These are phyloP conservation scores for Rutilus rutilus DNA, from an alignment of 2,113 vertebrate species.

Conservation along the genomic window DNA sequence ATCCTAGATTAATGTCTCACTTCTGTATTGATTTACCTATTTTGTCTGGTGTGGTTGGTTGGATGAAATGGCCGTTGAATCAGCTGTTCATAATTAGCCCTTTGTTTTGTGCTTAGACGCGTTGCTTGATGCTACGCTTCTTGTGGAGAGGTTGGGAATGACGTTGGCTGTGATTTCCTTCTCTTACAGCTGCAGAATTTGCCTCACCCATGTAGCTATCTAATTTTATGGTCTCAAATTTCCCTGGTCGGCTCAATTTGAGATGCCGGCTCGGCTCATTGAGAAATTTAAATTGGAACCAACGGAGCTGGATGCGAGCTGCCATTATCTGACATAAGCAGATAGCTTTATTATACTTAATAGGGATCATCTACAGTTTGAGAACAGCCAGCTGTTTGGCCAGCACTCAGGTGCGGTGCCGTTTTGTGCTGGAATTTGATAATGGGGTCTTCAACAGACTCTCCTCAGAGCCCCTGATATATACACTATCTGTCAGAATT, in stretches of 20 bases:
- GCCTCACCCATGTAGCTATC: constrained; percentile 68
- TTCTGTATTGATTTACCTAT: constrained; percentile 70
- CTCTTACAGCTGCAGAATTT: constrained; percentile 71
- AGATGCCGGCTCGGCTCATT: constrained; percentile 76
- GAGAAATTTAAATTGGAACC: constrained; percentile 82
- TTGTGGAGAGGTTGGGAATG: neutral
- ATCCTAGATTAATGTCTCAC: constrained; percentile 57
- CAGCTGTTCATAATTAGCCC: constrained; percentile 71
- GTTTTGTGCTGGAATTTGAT: constrained; percentile 53
- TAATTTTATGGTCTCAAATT: constrained; percentile 82
- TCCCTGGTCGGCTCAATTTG: constrained; percentile 78
- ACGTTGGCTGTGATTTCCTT: constrained; percentile 61
- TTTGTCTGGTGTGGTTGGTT: constrained; percentile 64
- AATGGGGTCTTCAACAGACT: constrained; percentile 32
- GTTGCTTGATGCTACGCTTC: constrained; percentile 39
- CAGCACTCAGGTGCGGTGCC: constrained; percentile 64
- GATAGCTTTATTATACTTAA: constrained; percentile 80
- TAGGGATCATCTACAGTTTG: constrained; percentile 73
- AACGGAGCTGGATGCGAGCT: constrained; percentile 76
- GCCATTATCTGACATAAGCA: constrained; percentile 81
- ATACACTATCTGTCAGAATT: neutral
- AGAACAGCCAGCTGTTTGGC: constrained; percentile 60
- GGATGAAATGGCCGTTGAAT: constrained; percentile 63
- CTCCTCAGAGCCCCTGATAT: neutral
- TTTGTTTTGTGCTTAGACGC: constrained; percentile 48